phyloP scores from a whole-genome alignment of 2,888 invertebrate species.

The Drosophila meridiana region DNA sequence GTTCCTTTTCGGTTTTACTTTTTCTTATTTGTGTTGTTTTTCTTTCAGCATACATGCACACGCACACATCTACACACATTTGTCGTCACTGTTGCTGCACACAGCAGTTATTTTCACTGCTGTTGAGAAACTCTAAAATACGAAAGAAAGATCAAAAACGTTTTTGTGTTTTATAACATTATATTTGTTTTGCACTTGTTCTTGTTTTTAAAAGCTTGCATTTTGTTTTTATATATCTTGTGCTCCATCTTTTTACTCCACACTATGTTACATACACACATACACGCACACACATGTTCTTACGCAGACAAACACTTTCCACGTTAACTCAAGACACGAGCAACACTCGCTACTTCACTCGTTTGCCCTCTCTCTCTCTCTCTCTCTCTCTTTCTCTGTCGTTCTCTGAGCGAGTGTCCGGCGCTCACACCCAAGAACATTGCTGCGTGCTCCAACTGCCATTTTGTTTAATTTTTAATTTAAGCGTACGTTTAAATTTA shows the following conservation, averaged over 20 bases:
- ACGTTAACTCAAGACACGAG: conserved; percentile 60
- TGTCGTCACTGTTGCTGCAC: conserved; percentile 34
- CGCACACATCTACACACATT: conserved; percentile 47
- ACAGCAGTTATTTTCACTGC: conserved; percentile 51
- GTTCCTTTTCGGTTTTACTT: conserved; percentile 31
- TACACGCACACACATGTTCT: conserved; percentile 21
- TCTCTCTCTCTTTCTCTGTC: conserved; percentile 23
- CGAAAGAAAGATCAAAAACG: conserved; percentile 25
- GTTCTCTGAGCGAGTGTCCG: conserved; percentile 57
- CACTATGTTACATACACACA: conserved; percentile 48
- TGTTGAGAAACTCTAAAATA: conserved; percentile 36
- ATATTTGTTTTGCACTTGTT: conserved; percentile 28
- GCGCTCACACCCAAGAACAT: conserved; percentile 70
- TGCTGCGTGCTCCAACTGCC: conserved; percentile 80
- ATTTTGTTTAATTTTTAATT: conserved; percentile 82
- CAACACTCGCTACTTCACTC: conserved; percentile 62
- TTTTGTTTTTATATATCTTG: conserved; percentile 67
- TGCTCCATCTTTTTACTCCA: conserved; percentile 72
- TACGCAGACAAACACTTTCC: conserved; percentile 55
- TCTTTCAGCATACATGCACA: conserved; percentile 42
- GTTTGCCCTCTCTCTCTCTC: conserved; percentile 34
- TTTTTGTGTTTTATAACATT: conserved; percentile 19
- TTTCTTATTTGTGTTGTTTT: conserved; percentile 53
- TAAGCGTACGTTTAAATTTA: conserved; percentile 60
- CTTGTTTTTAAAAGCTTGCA: conserved; percentile 46